phyloP scores from a whole-genome alignment of 2,888 invertebrate genomes.

The Cheilosia grossa region DNA sequence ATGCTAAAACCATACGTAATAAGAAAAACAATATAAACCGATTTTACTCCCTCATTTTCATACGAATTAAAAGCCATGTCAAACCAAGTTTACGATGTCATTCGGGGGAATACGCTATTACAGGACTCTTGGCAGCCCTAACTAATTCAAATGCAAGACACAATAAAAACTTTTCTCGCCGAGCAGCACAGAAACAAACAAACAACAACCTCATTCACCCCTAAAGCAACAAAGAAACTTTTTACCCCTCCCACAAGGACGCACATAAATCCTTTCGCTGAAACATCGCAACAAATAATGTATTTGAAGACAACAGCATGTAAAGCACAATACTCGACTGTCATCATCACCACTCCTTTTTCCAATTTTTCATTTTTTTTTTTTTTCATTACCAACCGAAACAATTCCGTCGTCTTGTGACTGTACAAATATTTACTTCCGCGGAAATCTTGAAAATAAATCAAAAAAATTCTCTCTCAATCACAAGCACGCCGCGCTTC shows the following conservation, averaged over 20 bases:
- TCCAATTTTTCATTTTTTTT: not conserved
- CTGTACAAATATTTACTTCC: conserved; percentile 33
- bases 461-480: conserved; percentile 29
- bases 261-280: conserved; percentile 50
- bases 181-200: not conserved
- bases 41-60: not conserved
- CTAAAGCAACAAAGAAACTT: conserved; percentile 40
- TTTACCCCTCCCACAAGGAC: conserved; percentile 9
- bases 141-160: conserved; percentile 32
- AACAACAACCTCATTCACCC: conserved; percentile 25
- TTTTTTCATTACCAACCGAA: conserved; percentile 47
- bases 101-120: conserved; percentile 18
- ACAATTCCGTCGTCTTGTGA: conserved; percentile 17
- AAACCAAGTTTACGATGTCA: conserved; percentile 34
- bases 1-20: not conserved
- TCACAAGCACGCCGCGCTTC: not conserved
- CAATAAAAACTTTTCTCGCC: conserved; percentile 36
- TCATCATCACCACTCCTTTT: not conserved
- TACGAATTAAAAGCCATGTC: conserved; percentile 10
- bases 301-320: conserved; percentile 46
- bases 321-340: conserved; percentile 6
- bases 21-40: not conserved
- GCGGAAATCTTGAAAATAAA: conserved; percentile 54
- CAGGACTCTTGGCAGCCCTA: conserved; percentile 18
- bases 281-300: conserved; percentile 33